These are phyloP conservation scores for Drosophila parvula DNA, from an alignment of 1,140 invertebrate species.

Conservation along the genomic window DNA sequence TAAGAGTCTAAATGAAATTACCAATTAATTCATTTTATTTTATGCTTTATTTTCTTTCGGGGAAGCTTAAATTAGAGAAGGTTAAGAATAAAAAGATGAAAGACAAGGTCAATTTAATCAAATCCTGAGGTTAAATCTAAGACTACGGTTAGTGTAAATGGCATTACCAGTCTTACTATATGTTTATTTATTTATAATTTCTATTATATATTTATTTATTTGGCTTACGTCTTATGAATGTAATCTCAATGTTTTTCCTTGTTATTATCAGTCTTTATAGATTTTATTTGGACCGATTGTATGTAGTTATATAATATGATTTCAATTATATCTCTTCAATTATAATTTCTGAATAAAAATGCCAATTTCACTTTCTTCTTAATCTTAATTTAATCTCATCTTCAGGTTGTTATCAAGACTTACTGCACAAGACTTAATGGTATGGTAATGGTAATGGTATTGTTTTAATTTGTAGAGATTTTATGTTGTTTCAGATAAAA, in stretches of 20 bases:
- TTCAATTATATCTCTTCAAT: too few relatives aligned
- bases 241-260: too few relatives aligned
- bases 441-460: too few relatives aligned
- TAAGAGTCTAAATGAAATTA: neutral
- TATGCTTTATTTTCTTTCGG: neutral
- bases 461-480: neutral
- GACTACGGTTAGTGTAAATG: too few relatives aligned
- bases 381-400: neutral
- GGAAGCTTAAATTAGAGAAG: too few relatives aligned
- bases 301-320: too few relatives aligned
- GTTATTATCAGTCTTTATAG: too few relatives aligned
- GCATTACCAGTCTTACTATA: neutral
- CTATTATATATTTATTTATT: neutral
- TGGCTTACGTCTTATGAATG: neutral
- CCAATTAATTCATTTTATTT: slow-evolving; percentile 2
- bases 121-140: too few relatives aligned
- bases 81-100: neutral
- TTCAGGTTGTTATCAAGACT: neutral
- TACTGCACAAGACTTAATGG: neutral
- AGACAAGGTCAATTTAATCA: slow-evolving; percentile 1
- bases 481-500: too few relatives aligned
- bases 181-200: neutral
- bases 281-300: too few relatives aligned
- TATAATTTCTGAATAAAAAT: neutral
- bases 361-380: slow-evolving; percentile 1